A percentile compares a stretch with the other conserved stretches of the same genome.
phyloP scores from a whole-genome alignment of 2,113 vertebrate genomes.

The Isichthys henryi region DNA sequence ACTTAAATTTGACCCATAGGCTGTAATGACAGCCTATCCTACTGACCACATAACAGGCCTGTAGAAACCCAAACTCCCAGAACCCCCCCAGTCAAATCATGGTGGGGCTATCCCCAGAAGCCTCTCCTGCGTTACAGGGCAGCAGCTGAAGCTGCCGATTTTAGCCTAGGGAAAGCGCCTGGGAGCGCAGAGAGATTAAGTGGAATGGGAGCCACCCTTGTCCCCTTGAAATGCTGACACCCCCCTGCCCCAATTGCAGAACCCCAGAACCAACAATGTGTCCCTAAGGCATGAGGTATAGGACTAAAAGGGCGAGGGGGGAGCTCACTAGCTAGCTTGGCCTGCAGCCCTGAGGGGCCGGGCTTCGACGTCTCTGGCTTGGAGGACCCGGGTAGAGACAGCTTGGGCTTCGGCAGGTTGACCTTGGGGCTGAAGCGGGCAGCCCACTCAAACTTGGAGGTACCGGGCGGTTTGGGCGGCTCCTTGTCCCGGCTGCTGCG shows the following conservation, averaged over 20 bases:
- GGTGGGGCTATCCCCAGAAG: background rate
- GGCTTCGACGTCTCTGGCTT: constrained; percentile 96
- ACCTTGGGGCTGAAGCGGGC: constrained; percentile 97
- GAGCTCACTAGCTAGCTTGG: constrained; percentile 97
- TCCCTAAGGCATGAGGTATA: background rate
- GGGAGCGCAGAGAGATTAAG: constrained; percentile 16
- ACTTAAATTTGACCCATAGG: background rate
- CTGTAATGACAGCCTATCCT: background rate
- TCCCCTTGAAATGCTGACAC: constrained; percentile 25
- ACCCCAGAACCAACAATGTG: background rate
- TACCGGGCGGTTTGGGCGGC: constrained; percentile 83
- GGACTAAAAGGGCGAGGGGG: background rate
- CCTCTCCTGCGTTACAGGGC: constrained; percentile 28
- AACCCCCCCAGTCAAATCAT: background rate
- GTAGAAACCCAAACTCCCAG: background rate
- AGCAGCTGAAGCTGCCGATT: constrained; percentile 34
- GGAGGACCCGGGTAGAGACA: constrained; percentile 94
- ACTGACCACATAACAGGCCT: background rate
- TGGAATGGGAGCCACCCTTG: constrained; percentile 47
- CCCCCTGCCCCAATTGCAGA: constrained; percentile 18
- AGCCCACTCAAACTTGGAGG: constrained; percentile 98
- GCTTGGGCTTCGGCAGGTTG: constrained; percentile 97
- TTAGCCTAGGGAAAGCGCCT: constrained; percentile 38
- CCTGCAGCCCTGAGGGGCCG: constrained; percentile 97
- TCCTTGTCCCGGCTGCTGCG: constrained; percentile 96